Evolutionary conservation across 2,797 vertebrate genomes (phyloP).

Genomic region (Cryptoblepharus egeriae): DNA sequence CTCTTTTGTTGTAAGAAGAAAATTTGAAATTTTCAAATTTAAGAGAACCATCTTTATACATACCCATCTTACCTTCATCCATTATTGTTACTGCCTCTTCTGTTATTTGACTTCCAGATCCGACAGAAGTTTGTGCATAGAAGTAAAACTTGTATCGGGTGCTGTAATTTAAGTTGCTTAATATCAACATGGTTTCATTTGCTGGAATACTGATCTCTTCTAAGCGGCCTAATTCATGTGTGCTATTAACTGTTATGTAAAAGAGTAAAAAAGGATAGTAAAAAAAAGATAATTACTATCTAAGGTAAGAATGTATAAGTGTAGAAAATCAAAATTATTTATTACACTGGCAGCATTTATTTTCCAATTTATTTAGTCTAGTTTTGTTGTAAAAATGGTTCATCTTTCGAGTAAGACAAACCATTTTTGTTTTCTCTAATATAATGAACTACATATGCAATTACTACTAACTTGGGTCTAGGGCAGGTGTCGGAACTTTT

Average conservation of each 20-base stretch:
- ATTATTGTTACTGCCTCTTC: constrained; percentile 90
- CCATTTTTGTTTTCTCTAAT: too few relatives aligned
- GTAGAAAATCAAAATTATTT: neutral
- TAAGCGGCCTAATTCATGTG: constrained; percentile 89
- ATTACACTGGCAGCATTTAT: too few relatives aligned
- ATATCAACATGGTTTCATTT: constrained; percentile 91
- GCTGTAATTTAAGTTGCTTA: constrained; percentile 93
- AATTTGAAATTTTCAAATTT: neutral
- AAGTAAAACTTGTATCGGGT: constrained; percentile 98
- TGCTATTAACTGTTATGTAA: constrained; percentile 89
- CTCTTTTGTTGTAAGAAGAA: constrained; percentile 4
- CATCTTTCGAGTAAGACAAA: too few relatives aligned
- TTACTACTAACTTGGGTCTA: too few relatives aligned
- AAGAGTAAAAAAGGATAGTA: constrained; percentile 33
- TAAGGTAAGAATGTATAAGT: neutral
- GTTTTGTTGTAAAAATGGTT: too few relatives aligned
- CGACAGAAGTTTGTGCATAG: constrained; percentile 87
- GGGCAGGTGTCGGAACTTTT: too few relatives aligned
- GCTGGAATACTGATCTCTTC: constrained; percentile 88
- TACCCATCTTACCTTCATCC: constrained; percentile 93
- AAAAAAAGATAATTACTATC: constrained; percentile 21
- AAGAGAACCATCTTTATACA: constrained; percentile 63
- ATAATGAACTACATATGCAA: too few relatives aligned
- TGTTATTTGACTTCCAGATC: constrained; percentile 87
- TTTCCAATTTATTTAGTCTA: too few relatives aligned